Conservation (phyloP, 2,888 invertebrate species). For the Mechanitis messenoides region DNA sequence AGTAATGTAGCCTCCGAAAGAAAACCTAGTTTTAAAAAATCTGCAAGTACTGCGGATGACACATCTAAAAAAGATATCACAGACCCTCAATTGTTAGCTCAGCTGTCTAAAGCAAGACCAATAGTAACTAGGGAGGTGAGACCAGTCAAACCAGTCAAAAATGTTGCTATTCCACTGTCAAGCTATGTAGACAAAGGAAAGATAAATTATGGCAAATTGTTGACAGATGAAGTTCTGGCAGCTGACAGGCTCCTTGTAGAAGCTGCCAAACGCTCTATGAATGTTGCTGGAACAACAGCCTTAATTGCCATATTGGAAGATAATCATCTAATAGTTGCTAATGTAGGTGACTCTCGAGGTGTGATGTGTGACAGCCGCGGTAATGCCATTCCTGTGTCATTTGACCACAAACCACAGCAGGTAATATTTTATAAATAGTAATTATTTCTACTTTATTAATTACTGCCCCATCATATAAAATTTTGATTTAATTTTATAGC, state of each 20-base stretch:
- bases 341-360: constrained; percentile 97
- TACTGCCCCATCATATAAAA: too few relatives aligned
- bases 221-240: constrained; percentile 91
- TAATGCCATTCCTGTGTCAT: constrained; percentile 92
- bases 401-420: constrained; percentile 98
- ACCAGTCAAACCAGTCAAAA: constrained; percentile 64
- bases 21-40: constrained; percentile 81
- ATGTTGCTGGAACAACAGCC: constrained; percentile 93
- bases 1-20: constrained; percentile 62
- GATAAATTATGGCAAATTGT: constrained; percentile 86
- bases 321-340: constrained; percentile 90
- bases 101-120: constrained; percentile 78
- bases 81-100: constrained; percentile 80
- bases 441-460: constrained; percentile 7
- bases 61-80: constrained; percentile 78
- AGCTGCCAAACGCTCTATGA: constrained; percentile 86
- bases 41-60: constrained; percentile 78
- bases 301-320: constrained; percentile 91
- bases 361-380: constrained; percentile 95
- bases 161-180: constrained; percentile 69
- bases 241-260: constrained; percentile 89
- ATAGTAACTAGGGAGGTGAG: constrained; percentile 79
- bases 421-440: constrained; percentile 58
- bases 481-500: not conserved
- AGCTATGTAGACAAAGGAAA: constrained; percentile 85